Evolutionary conservation across 2,797 vertebrate genomes (phyloP).

Genomic region (Passerculus sandwichensis): DNA sequence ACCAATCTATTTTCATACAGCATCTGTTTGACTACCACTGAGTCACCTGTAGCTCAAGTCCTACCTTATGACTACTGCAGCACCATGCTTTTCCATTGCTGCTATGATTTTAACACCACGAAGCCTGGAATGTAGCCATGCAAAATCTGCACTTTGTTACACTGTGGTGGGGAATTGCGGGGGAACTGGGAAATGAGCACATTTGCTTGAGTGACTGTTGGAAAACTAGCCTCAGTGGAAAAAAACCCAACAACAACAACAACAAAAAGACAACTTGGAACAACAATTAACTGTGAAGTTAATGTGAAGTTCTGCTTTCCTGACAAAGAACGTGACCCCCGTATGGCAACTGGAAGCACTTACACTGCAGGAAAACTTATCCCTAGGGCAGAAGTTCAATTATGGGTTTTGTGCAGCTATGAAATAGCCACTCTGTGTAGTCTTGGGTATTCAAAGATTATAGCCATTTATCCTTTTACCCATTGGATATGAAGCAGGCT

Average conservation of each 20-base stretch:
- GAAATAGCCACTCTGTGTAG: conserved; percentile 19
- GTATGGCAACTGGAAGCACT: conserved; percentile 41
- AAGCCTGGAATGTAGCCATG: conserved; percentile 36
- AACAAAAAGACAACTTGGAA: not conserved
- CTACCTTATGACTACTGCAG: conserved; percentile 2
- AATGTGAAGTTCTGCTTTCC: conserved; percentile 46
- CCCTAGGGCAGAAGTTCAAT: conserved; percentile 63
- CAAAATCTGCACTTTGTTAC: conserved; percentile 33
- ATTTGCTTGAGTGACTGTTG: conserved; percentile 48
- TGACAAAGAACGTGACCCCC: conserved; percentile 25
- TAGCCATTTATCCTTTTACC: conserved; percentile 40
- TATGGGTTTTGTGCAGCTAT: conserved; percentile 40
- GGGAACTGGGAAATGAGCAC: conserved; percentile 48
- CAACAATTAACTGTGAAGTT: conserved; percentile 25
- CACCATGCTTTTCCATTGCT: conserved; percentile 3
- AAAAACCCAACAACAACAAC: not conserved
- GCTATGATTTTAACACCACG: conserved; percentile 9
- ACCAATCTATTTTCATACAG: not conserved
- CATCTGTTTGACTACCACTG: conserved; percentile 12
- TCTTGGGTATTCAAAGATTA: conserved; percentile 24
- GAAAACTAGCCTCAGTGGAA: conserved; percentile 19
- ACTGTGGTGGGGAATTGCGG: not conserved
- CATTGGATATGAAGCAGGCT: not conserved
- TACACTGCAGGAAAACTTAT: conserved; percentile 39
- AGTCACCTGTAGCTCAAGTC: conserved; percentile 3